Conservation (phyloP, 2,797 vertebrate species). For the Micrastur ruficollis region DNA sequence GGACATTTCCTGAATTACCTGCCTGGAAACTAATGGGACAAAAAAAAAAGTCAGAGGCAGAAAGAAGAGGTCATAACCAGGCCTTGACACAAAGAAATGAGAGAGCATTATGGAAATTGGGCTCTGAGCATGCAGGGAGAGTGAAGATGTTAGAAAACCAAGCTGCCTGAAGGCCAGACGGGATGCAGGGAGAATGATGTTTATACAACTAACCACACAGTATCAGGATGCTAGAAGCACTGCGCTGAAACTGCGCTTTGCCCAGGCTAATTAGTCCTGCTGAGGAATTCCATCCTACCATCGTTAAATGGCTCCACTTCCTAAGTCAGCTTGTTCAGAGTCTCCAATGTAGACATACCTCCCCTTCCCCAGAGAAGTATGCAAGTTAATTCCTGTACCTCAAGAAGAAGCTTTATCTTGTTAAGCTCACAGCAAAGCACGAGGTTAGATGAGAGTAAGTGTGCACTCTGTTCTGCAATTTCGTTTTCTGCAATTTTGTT, state of each 20-base stretch:
- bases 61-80: neutral
- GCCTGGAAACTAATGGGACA: neutral
- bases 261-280: neutral
- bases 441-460: neutral
- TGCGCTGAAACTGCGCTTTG: neutral
- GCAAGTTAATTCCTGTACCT: neutral
- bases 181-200: neutral
- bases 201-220: neutral
- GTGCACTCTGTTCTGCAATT: neutral
- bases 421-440: neutral
- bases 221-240: neutral
- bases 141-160: neutral
- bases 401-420: neutral
- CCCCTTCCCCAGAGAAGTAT: neutral
- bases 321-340: neutral
- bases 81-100: neutral
- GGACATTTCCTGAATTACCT: neutral
- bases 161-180: neutral
- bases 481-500: neutral
- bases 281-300: slow-evolving; percentile 9
- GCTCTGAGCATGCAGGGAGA: neutral
- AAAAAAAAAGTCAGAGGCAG: neutral
- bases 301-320: neutral
- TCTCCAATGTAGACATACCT: neutral
- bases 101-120: neutral